Percentiles rank a stretch among this genome's conserved stretches.
Evolutionary conservation across 2,113 vertebrate genomes (phyloP).

Genomic region (Sprattus sprattus): DNA sequence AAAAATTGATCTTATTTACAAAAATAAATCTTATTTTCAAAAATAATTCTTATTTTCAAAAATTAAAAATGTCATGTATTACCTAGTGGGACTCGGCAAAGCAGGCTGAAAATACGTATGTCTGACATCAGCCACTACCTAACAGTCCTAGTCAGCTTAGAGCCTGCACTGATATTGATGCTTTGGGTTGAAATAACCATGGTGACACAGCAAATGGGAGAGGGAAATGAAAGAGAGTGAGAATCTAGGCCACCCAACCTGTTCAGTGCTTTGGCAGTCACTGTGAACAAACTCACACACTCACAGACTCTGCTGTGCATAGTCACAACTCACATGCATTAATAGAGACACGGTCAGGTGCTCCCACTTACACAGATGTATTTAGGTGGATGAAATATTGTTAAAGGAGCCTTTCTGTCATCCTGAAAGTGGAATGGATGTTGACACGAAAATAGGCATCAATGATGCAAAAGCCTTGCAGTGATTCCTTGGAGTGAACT

Average conservation of each 20-base stretch:
- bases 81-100: no score
- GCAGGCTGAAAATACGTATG: not conserved
- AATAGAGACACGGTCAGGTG: not conserved
- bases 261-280: not conserved
- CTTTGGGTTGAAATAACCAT: not conserved
- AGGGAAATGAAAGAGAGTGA: not conserved
- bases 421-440: not conserved
- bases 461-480: not conserved
- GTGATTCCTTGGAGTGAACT: not conserved
- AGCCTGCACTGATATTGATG: not conserved
- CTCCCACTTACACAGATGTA: not conserved
- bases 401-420: not conserved
- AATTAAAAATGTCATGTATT: no score
- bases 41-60: no score
- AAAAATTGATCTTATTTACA: no score
- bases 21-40: no score
- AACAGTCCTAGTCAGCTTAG: not conserved
- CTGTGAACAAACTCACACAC: no score
- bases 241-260: constrained; percentile 12
- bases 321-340: not conserved
- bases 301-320: no score
- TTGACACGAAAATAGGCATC: not conserved
- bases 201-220: not conserved
- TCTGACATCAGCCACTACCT: not conserved
- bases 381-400: not conserved